phyloP scores from a whole-genome alignment of 2,797 vertebrate species.

The Gambelia wislizenii region DNA sequence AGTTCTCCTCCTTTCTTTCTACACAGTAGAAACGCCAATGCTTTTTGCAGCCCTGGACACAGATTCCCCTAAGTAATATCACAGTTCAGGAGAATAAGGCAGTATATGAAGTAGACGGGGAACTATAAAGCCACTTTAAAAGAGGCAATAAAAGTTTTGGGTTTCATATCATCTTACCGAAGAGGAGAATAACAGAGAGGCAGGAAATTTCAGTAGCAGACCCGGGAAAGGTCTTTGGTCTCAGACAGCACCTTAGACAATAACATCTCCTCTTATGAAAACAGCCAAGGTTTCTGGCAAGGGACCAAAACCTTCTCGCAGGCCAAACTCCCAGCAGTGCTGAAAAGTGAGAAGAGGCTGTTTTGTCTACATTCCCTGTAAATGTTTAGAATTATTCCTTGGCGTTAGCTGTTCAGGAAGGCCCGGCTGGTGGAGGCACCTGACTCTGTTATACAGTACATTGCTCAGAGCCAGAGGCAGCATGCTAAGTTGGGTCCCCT shows the following conservation, averaged over 20 bases:
- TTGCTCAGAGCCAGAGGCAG: neutral
- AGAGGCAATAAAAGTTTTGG: constrained; percentile 86
- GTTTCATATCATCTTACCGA: constrained; percentile 83
- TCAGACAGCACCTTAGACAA: constrained; percentile 79
- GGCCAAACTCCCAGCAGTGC: constrained; percentile 71
- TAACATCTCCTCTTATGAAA: constrained; percentile 77
- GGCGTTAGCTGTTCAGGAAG: constrained; percentile 52
- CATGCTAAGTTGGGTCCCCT: neutral
- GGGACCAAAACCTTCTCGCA: constrained; percentile 64
- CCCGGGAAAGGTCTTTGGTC: constrained; percentile 75
- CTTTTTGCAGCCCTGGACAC: constrained; percentile 62
- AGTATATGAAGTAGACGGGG: constrained; percentile 74
- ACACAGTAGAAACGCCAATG: constrained; percentile 53
- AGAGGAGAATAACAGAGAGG: constrained; percentile 81
- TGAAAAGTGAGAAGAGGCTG: constrained; percentile 76
- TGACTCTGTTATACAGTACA: neutral
- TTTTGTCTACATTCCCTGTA: constrained; percentile 76
- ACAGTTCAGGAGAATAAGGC: constrained; percentile 65
- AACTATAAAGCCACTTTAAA: constrained; percentile 81
- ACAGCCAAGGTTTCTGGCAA: constrained; percentile 74
- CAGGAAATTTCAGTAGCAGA: constrained; percentile 85
- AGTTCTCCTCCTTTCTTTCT: constrained; percentile 28
- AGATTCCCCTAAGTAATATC: constrained; percentile 72
- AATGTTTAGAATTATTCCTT: constrained; percentile 73
- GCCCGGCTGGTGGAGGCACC: neutral